Base-by-base conservation (phyloP, 2,888 invertebrate species). In the Pachydiplax longipennis region DNA sequence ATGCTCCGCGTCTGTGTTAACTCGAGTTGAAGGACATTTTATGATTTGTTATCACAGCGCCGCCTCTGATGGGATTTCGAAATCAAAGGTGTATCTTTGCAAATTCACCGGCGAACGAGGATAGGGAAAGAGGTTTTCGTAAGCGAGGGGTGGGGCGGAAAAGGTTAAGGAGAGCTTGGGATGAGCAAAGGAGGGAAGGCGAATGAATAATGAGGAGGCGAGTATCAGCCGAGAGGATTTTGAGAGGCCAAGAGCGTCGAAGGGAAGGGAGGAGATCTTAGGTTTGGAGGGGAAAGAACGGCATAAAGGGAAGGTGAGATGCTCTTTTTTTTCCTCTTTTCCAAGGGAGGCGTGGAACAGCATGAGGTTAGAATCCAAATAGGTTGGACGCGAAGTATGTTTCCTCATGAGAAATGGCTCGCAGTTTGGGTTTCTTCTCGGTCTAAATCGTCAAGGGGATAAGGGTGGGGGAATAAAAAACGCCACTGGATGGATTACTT, bases 361-460 rank as follows among this genome's bases (percentile, higher is more conserved):
- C 83, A 58, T 83, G 83, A 83, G 83, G 83, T 58, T 22, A 35
- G 83, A 83, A 58, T 83, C 58, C 83, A 83, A 83, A 83, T 83
- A 58, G 58, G 83, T 83, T 58, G 6, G 58, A 83, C 1, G 35
- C 35, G 58, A 53, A 53, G 83, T 25, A 83, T 18, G 83, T 58
- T 12, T 83, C 35, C 81, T 44, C 81, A 10, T 80, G 37, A 40
- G 81, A 31, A 31, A 31, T 73, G 73, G 8, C 31, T 31, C 22
- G 3, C 25, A 31, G 73, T 73, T 73, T 25, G 73, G 73, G 25
- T 31, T 73, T 31, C 31, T 73, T 73, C 31, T 73, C 73, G 25
- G 13, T 31, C 73, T 31, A 31, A 31, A 73, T 25, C 25, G n/a
- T 73, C 13, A 25, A 10, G 73, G 25, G 73, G 73, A 25, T 25